A percentile compares a stretch with the other conserved stretches of the same genome.
Conservation (phyloP, 2,113 vertebrate species). For the human (Homo sapiens) region DNA sequence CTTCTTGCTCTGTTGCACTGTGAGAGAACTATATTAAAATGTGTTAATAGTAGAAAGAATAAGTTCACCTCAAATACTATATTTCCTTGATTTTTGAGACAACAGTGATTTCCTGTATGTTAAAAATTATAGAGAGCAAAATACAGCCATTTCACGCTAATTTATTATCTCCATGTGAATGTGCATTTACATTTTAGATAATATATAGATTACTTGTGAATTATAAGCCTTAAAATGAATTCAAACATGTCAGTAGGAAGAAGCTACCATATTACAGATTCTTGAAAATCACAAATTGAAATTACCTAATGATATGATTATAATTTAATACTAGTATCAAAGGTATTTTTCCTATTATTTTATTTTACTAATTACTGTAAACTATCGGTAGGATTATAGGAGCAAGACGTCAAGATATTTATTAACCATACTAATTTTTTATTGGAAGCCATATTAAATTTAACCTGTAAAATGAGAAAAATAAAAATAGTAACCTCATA, state of each 20-base stretch:
- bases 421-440: neutral
- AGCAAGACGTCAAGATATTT: neutral
- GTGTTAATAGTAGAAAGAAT: constrained; percentile 11
- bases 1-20: neutral
- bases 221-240: constrained; percentile 22
- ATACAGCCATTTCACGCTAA: constrained; percentile 1
- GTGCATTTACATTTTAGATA: neutral
- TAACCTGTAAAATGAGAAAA: neutral
- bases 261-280: neutral
- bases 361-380: neutral
- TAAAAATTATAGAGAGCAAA: neutral
- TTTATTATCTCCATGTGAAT: neutral
- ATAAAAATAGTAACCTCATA: neutral
- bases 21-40: constrained; percentile 63
- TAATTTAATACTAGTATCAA: constrained; percentile 7
- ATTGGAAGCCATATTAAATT: constrained; percentile 5
- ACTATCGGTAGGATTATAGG: constrained; percentile 12
- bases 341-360: neutral
- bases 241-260: neutral
- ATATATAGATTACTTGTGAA: constrained; percentile 7
- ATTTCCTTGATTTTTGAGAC: constrained; percentile 20
- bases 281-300: constrained; percentile 36
- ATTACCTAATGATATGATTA: neutral
- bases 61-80: constrained; percentile 21
- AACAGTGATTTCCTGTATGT: neutral